Conservation (phyloP, 2,113 vertebrate species). For the Corydoras sp. region DNA sequence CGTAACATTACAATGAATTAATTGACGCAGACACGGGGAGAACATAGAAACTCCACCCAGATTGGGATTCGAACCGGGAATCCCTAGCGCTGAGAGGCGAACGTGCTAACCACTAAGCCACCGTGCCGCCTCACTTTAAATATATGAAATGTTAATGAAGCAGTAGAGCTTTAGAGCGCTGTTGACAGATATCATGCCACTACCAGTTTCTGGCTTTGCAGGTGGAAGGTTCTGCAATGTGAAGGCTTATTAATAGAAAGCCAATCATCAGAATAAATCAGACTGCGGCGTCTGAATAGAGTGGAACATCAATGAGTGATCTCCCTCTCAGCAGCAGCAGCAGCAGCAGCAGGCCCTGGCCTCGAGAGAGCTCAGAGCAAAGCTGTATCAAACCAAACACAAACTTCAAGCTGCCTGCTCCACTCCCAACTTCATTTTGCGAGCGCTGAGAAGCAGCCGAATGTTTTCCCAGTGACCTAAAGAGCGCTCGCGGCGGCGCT, state of each 20-base stretch:
- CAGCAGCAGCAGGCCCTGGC: slow-evolving; percentile 38
- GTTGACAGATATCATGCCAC: too few species aligned
- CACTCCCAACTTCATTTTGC: slow-evolving; percentile 48
- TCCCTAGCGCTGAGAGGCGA: too few species aligned
- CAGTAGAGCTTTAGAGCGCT: too few species aligned
- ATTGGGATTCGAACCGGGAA: too few species aligned
- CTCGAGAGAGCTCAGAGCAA: slow-evolving; percentile 54
- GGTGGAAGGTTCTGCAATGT: slow-evolving; percentile 13
- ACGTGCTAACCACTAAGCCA: too few species aligned
- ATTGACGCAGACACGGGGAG: too few species aligned
- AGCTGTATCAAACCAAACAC: slow-evolving; percentile 56
- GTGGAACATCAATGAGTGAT: slow-evolving; percentile 45
- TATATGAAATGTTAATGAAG: too few species aligned
- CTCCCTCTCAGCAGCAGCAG: too few species aligned
- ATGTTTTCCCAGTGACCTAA: slow-evolving; percentile 46
- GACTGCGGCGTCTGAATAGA: slow-evolving; percentile 42
- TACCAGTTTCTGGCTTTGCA: not conserved
- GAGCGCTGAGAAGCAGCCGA: slow-evolving; percentile 30
- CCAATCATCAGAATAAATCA: slow-evolving; percentile 44
- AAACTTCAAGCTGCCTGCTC: slow-evolving; percentile 51
- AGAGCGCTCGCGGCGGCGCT: slow-evolving; percentile 45
- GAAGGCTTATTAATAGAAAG: slow-evolving; percentile 33
- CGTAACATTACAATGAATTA: too few species aligned
- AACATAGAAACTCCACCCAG: too few species aligned
- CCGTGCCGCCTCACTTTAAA: too few species aligned